Conservation (phyloP, 2,888 invertebrate species). For the Polyommatus icarus region DNA sequence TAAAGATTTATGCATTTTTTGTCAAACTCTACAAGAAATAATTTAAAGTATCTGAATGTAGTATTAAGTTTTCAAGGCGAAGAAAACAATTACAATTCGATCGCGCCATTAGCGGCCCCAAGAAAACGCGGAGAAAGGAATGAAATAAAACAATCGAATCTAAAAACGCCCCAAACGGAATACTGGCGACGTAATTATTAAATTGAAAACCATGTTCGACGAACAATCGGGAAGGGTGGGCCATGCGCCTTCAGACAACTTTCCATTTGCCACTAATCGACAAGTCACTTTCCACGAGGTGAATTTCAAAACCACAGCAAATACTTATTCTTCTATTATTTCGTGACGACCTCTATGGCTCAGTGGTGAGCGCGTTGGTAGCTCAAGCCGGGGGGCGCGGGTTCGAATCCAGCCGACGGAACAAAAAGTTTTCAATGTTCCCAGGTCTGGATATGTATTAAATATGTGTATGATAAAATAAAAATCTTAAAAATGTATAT, state of each 20-base stretch:
- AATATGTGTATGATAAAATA: too few relatives aligned
- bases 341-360: too few relatives aligned
- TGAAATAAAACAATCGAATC: conserved; percentile 74
- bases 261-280: conserved; percentile 35
- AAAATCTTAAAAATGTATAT: too few relatives aligned
- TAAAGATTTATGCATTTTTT: too few relatives aligned
- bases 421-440: too few relatives aligned
- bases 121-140: conserved; percentile 56
- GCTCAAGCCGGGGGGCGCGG: too few relatives aligned
- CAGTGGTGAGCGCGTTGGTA: too few relatives aligned
- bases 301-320: background rate
- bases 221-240: conserved; percentile 52
- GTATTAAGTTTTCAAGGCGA: background rate
- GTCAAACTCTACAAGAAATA: too few relatives aligned
- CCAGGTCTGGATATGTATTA: too few relatives aligned
- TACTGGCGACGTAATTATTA: conserved; percentile 67
- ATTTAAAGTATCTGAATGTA: too few relatives aligned
- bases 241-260: conserved; percentile 43
- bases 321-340: background rate
- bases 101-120: conserved; percentile 50
- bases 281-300: conserved; percentile 11
- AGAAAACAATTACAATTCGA: background rate
- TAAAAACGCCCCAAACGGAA: conserved; percentile 66
- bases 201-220: conserved; percentile 72
- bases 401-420: too few relatives aligned